Evolutionary conservation across 2,888 invertebrate species (phyloP).

Genomic region (Megalurothrips usitatus): DNA sequence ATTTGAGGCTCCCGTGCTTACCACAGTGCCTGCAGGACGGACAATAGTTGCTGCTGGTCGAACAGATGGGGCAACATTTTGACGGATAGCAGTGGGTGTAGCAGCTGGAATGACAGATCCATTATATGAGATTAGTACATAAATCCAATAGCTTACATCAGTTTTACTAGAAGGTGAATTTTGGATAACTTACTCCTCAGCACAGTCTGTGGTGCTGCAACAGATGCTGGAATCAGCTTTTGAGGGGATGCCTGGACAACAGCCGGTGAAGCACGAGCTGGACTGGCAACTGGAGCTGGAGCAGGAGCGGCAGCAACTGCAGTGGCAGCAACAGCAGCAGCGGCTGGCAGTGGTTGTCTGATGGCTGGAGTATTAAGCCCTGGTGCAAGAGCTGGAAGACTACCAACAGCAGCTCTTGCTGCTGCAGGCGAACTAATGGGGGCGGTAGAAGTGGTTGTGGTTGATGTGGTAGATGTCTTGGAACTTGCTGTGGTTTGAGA

Average conservation of each 20-base stretch:
- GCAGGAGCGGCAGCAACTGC: conserved; percentile 27
- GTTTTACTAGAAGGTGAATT: background rate
- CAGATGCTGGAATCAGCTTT: conserved; percentile 29
- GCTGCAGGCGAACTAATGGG: conserved; percentile 38
- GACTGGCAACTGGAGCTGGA: conserved; percentile 47
- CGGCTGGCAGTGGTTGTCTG: conserved; percentile 27
- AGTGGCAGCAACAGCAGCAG: conserved; percentile 27
- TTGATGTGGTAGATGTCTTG: conserved; percentile 37
- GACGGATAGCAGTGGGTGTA: conserved; percentile 32
- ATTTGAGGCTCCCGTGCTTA: conserved; percentile 28
- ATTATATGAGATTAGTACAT: background rate
- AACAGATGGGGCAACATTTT: conserved; percentile 10
- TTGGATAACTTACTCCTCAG: conserved; percentile 11
- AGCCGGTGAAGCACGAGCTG: conserved; percentile 40
- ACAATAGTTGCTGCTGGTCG: conserved; percentile 28
- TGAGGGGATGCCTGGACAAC: conserved; percentile 41
- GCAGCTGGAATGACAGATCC: conserved; percentile 29
- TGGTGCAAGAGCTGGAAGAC: conserved; percentile 28
- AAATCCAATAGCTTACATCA: conserved; percentile 29
- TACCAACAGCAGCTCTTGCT: conserved; percentile 31
- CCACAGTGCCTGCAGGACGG: conserved; percentile 29
- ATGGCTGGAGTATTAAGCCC: background rate
- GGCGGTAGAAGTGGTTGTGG: conserved; percentile 48
- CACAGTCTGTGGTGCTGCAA: conserved; percentile 11
- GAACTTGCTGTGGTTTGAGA: conserved; percentile 36